Evolutionary conservation across 2,888 invertebrate species (phyloP).

Genomic region (Drosophila hawaiiensis): DNA sequence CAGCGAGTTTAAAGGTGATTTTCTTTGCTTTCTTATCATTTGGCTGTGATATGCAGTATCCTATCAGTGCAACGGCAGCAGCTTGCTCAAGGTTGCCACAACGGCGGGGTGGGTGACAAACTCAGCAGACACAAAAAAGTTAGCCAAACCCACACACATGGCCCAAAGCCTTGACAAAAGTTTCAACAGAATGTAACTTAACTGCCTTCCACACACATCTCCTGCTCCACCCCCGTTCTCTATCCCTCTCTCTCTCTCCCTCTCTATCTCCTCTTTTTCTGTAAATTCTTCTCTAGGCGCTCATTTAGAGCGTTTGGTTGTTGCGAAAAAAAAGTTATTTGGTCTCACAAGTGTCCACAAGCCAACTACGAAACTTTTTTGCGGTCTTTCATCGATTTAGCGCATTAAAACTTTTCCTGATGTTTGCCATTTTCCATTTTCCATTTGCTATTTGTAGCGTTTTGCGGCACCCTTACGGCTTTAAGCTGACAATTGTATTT

Average conservation of each 20-base stretch:
- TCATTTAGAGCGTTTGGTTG: constrained; percentile 70
- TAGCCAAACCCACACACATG: constrained; percentile 33
- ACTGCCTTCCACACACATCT: constrained; percentile 7
- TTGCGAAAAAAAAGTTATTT: constrained; percentile 60
- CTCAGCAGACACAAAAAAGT: constrained; percentile 47
- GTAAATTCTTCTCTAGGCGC: constrained; percentile 19
- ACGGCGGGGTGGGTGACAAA: constrained; percentile 36
- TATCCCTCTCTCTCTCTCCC: background rate
- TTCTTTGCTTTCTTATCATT: constrained; percentile 29
- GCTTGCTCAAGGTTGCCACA: constrained; percentile 43
- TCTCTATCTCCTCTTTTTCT: background rate
- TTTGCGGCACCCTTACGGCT: constrained; percentile 14
- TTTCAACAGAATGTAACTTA: constrained; percentile 61
- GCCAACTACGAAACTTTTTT: constrained; percentile 54
- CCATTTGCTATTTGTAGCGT: constrained; percentile 12
- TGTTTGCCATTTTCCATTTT: constrained; percentile 61
- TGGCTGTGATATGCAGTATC: constrained; percentile 38
- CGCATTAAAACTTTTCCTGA: constrained; percentile 74
- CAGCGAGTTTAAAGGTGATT: constrained; percentile 16
- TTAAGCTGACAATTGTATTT: constrained; percentile 46
- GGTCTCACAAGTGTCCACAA: constrained; percentile 68
- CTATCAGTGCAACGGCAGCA: constrained; percentile 44
- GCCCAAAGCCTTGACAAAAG: constrained; percentile 32
- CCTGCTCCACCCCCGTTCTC: background rate
- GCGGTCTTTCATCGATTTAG: constrained; percentile 79